Evolutionary conservation across 2,888 invertebrate species (phyloP), one percentile per base, ranked within the genome.

Genomic region (Torymus aiolomorphi): DNA sequence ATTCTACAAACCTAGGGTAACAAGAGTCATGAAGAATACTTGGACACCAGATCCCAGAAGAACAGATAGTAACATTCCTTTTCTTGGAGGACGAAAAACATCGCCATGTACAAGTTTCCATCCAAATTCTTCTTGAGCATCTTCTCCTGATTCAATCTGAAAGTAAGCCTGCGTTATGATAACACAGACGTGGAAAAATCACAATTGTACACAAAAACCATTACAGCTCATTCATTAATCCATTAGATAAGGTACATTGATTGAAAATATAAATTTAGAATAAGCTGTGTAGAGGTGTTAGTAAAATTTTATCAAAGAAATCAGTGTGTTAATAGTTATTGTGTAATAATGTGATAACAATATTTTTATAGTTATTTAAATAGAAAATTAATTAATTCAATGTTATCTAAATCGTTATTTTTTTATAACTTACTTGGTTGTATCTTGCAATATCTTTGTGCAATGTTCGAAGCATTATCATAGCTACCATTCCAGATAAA

Each of bases 101-200:
- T 99, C 99, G 0, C 98, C 99, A 88, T 99, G 98, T 0, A 99
- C 99, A 84, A 99, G 91, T 91, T 99, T 99, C 99, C 99, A 99
- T 14, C 97, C 97, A 86, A 97, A 97, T 91, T 98, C 98, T 91
- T 98, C 98, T 92, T 99, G 98, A 14, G 96, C 96, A 91, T 96
- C 96, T 91, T 96, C 96, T 11, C 96, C 96, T 84, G 95, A 95
- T 86, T 96, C 96, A 93, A 96, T 96, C 89, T 89, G 88, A 86
- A 89, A 89, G 82, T 87, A 89, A 83, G 88, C 87, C 88, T 88
- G 89, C 88, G 87, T 89, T 89, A 89, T 87, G 85, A 85, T 85
- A 89, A 88, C 87, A 89, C 87, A 88, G 87, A 88, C 86, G 83
- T 56, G 49, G 72, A 80, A 83, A 84, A 80, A 75, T 76, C 82